Base-by-base conservation (phyloP, 2,113 vertebrate genomes). In the Scortum barcoo region DNA sequence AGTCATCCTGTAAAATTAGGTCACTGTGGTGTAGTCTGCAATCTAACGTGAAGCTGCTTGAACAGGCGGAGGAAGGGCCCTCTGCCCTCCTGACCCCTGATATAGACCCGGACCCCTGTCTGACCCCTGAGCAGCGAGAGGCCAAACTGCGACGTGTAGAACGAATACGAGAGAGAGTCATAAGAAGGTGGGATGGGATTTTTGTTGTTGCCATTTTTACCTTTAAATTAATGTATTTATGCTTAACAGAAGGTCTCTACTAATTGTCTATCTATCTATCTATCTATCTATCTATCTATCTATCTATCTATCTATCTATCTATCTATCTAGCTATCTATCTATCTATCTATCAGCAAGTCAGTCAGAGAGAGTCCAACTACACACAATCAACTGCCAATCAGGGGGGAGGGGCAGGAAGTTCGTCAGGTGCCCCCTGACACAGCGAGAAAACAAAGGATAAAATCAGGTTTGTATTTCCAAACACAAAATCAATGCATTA, bases 111-210 rank as follows among this genome's bases (percentile, higher is more conserved):
- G 74, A 90, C 33, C 80, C 68, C 38, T 85, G 73, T 83, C 69
- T 93, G 84, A 94, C 69, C 80, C 83, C 83, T 26, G 94, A 95
- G 51, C 93, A 95, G 78, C 89, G 88, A 28, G 92, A 95, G 26
- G 93, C 92, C 40, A 96, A 95, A 83, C 90, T 94, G 19, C 89
- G 89, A 54, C 90, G 94, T 4, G 93, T 92, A 48, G 94, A 95
- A 63, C 87, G 93, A 36, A 95, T 95, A 82, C 82, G 92, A 28
- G 92, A 94, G 80, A 89, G 93, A 90, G 93, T 94, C 54, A 84
- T 92, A 40, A 86, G 85, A 60, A 95, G 95, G 95, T 96, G 91
- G 42, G 81, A 33, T 96, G 91, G 42, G 81, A 33, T 22, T 24
- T 38, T 30, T 9, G 20, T 19, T 33, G 62, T n/a, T n/a, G 5